Base-by-base conservation (phyloP, 1,140 invertebrate genomes). In the Bombus ignitus region DNA sequence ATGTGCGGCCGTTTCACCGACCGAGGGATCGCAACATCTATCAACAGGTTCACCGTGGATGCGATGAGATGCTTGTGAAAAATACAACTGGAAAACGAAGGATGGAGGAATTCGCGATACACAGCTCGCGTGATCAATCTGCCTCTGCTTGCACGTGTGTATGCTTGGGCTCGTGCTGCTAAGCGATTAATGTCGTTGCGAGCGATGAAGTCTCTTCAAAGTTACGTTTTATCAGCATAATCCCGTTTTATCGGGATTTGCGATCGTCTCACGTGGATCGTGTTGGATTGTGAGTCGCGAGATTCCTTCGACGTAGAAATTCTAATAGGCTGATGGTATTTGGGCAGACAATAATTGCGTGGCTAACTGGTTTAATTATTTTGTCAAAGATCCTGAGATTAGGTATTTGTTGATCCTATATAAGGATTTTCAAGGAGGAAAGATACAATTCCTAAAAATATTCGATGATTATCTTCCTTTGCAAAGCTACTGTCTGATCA, bases 161-260 rank as follows among this genome's bases (percentile, higher is more conserved):
- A 32, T 10, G 44, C 28, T 44, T 22, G 28, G 10, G 28, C 37
- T 65, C 57, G 13, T 15, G 25, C 25, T 37, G 28, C 35, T 3
- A 10, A n/a, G n/a, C 75, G 57, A 77, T 77, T 77, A 77, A 77
- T 65, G 57, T 39, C 75, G 28, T 62, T 8, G 75, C 28, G 13
- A 77, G 75, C 35, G 37, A 39, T 8, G 75, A 42, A 37, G 13
- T 28, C 57, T 9, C 28, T 53, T 76, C 74, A 76, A 76, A 76
- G 25, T 76, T 76, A 28, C 53, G 75, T 77, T 77, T 77, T 62
- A 77, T 77, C 37, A 37, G 37, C 37, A 37, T 42, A 77, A 77
- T 77, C 35, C 74, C 18, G 18, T 53, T 53, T 53, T 53, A 53
- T 53, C 10, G 15, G 18, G 28, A 65, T 77, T 32, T 62, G 57